These are phyloP conservation scores for Cheilosia soror DNA, from an alignment of 2,888 invertebrate species.

Conservation along the genomic window DNA sequence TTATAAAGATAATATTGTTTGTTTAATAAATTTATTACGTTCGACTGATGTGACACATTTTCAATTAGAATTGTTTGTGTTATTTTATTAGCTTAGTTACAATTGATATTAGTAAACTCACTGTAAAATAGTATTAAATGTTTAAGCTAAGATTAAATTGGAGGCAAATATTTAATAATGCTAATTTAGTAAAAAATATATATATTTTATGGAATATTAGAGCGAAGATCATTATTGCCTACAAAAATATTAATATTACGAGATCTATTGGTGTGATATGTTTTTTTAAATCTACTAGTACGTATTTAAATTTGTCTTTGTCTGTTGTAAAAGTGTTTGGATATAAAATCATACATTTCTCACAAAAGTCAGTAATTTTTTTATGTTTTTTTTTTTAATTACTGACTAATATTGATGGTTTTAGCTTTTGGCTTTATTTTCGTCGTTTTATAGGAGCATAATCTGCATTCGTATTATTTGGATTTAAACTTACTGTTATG, in stretches of 20 bases:
- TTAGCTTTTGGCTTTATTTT: not conserved
- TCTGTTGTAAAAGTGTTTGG: no score
- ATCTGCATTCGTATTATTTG: not conserved
- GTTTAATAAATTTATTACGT: constrained; percentile 18
- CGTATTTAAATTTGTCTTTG: no score
- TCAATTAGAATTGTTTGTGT: constrained; percentile 28
- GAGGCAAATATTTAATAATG: constrained; percentile 36
- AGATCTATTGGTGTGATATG: constrained; percentile 13
- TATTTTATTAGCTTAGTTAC: constrained; percentile 29
- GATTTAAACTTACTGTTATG: no score
- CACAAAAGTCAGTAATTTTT: not conserved
- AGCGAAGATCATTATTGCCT: not conserved
- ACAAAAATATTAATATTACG: not conserved
- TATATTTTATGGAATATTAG: constrained; percentile 17
- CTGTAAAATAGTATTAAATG: constrained; percentile 28
- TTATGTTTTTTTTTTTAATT: not conserved
- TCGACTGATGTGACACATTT: constrained; percentile 21
- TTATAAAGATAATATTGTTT: not conserved
- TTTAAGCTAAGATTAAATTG: constrained; percentile 29
- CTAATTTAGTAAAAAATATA: constrained; percentile 12
- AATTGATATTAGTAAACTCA: constrained; percentile 14
- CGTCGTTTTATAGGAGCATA: not conserved
- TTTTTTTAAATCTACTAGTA: not conserved
- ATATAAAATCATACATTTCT: no score
- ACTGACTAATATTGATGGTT: not conserved